Percentiles rank a stretch among this genome's conserved stretches.
These are phyloP conservation scores for Spinus olivaceus DNA, from an alignment of 2,797 vertebrate genomes.

Conservation along the genomic window DNA sequence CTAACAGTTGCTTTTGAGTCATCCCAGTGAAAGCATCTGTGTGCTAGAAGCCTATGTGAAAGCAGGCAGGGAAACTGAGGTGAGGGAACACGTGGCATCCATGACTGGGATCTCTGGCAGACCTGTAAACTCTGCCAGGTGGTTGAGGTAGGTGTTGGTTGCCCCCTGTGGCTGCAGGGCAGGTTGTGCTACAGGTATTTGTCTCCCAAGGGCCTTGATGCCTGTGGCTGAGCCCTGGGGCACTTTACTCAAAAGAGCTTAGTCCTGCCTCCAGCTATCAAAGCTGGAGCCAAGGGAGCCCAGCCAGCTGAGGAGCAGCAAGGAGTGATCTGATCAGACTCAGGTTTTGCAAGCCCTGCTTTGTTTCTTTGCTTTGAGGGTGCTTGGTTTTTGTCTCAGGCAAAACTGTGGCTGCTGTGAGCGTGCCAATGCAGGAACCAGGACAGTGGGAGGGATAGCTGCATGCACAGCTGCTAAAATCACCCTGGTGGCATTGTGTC, in stretches of 20 bases:
- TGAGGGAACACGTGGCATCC: neutral
- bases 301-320: neutral
- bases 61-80: neutral
- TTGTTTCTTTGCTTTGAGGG: neutral
- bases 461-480: neutral
- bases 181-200: neutral
- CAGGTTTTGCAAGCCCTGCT: neutral
- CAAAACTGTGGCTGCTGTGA: neutral
- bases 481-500: neutral
- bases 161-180: neutral
- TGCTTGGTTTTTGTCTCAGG: neutral
- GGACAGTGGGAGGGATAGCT: neutral
- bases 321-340: neutral
- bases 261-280: neutral
- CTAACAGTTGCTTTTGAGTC: neutral
- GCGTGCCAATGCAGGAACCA: neutral
- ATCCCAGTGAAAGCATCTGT: neutral
- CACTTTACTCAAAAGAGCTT: neutral
- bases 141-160: neutral
- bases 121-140: neutral
- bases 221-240: neutral
- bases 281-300: neutral
- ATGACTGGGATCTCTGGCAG: neutral
- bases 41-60: neutral
- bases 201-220: neutral